These are phyloP conservation scores for Nasonia longicornis DNA, from an alignment of 1,140 invertebrate genomes.

Conservation along the genomic window DNA sequence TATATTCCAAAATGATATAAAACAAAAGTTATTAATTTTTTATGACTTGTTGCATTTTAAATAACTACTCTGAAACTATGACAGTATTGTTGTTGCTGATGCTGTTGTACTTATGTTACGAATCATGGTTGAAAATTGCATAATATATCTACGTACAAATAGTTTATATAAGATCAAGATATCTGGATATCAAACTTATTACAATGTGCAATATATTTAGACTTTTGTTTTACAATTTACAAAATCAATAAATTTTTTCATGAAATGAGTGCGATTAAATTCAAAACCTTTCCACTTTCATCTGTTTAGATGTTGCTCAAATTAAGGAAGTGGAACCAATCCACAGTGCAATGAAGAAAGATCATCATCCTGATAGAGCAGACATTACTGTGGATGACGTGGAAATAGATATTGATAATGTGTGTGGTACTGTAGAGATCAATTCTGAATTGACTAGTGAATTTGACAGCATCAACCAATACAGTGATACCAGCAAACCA, in stretches of 20 bases:
- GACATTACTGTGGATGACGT: conserved; percentile 21
- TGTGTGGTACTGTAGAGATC: conserved; percentile 40
- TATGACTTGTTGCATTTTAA: neutral
- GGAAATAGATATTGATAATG: conserved; percentile 39
- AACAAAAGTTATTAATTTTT: neutral
- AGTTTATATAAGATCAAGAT: neutral
- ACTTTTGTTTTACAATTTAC: conserved; percentile 10
- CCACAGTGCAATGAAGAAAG: conserved; percentile 1
- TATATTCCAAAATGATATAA: neutral
- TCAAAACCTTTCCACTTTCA: conserved; percentile 37
- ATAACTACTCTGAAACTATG: neutral
- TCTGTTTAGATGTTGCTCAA: conserved; percentile 29
- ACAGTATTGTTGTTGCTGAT: neutral
- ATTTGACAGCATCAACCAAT: conserved; percentile 18
- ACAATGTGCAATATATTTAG: neutral
- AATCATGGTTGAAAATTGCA: neutral
- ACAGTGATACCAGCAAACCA: neutral
- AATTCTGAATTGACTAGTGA: conserved; percentile 33
- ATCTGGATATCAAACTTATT: neutral
- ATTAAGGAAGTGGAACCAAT: neutral
- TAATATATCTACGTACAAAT: neutral
- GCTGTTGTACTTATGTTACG: neutral
- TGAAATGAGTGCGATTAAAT: conserved; percentile 7
- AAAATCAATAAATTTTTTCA: conserved; percentile 28
- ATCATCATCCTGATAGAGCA: conserved; percentile 8